A percentile compares a stretch with the other conserved stretches of the same genome.
Evolutionary conservation across 2,113 vertebrate genomes (phyloP).

Genomic region (Psettodes erumei): DNA sequence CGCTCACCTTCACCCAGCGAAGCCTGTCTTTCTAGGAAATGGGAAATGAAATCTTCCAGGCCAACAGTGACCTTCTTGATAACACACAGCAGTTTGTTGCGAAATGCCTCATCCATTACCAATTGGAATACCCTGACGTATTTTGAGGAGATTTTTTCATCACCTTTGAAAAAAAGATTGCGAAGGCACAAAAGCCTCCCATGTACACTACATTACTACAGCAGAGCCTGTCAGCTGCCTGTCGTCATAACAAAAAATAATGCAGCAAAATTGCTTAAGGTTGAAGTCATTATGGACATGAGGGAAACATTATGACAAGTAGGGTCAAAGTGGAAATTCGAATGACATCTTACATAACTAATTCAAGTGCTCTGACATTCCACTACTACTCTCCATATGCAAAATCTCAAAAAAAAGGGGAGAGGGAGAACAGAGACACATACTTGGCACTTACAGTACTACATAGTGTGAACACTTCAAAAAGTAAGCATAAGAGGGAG

Average conservation of each 20-base stretch:
- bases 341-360: constrained; percentile 58
- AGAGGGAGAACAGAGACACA: constrained; percentile 19
- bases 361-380: constrained; percentile 50
- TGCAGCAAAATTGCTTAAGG: constrained; percentile 40
- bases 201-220: neutral
- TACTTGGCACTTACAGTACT: constrained; percentile 2
- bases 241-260: constrained; percentile 21
- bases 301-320: constrained; percentile 42
- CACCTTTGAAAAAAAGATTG: neutral
- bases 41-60: constrained; percentile 40
- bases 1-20: constrained; percentile 37
- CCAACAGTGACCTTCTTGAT: constrained; percentile 6
- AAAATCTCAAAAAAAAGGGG: constrained; percentile 34
- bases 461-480: neutral
- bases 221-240: neutral
- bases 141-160: constrained; percentile 9
- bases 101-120: constrained; percentile 27
- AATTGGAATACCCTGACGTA: constrained; percentile 10
- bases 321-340: constrained; percentile 40
- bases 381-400: constrained; percentile 31
- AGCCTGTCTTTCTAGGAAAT: constrained; percentile 38
- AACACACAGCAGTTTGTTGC: constrained; percentile 8
- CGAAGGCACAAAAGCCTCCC: neutral
- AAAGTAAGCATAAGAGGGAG: neutral
- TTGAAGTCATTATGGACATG: constrained; percentile 48